Evolutionary conservation across 2,113 vertebrate species (phyloP).

Genomic region (Fulmarus glacialis): DNA sequence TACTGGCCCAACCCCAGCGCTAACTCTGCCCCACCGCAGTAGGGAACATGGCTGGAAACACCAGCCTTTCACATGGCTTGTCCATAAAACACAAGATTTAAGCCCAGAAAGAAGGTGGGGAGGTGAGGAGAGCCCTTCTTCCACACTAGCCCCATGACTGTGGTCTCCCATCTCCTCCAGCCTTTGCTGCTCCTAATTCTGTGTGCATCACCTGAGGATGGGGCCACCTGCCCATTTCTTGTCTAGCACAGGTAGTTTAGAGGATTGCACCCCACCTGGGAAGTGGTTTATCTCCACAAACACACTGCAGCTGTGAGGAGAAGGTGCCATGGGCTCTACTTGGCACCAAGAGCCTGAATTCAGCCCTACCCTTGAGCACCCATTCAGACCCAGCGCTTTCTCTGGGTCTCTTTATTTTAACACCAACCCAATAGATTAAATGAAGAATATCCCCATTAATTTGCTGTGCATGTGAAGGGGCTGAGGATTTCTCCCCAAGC

Average conservation of each 20-base stretch:
- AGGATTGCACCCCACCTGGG: neutral
- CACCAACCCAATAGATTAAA: accelerated
- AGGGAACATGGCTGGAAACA: neutral
- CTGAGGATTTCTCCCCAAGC: neutral
- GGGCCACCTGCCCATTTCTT: neutral
- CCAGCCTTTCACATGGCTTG: neutral
- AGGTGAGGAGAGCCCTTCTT: neutral
- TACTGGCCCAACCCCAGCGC: neutral
- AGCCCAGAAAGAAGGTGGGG: neutral
- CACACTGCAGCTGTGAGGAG: neutral
- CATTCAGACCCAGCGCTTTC: neutral
- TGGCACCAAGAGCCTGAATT: neutral
- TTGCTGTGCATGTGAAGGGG: accelerated
- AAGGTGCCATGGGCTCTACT: neutral
- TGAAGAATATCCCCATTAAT: neutral
- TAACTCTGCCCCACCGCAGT: neutral
- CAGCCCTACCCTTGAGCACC: neutral
- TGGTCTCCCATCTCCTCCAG: neutral
- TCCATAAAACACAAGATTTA: neutral
- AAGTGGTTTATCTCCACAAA: neutral
- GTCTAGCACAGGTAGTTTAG: neutral
- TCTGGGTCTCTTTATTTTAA: neutral
- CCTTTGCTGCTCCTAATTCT: neutral
- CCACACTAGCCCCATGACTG: neutral
- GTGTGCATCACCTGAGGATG: accelerated